Evolutionary conservation across 2,113 vertebrate species (phyloP), one percentile per base, ranked within the genome.

Genomic region (Carollia perspicillata): DNA sequence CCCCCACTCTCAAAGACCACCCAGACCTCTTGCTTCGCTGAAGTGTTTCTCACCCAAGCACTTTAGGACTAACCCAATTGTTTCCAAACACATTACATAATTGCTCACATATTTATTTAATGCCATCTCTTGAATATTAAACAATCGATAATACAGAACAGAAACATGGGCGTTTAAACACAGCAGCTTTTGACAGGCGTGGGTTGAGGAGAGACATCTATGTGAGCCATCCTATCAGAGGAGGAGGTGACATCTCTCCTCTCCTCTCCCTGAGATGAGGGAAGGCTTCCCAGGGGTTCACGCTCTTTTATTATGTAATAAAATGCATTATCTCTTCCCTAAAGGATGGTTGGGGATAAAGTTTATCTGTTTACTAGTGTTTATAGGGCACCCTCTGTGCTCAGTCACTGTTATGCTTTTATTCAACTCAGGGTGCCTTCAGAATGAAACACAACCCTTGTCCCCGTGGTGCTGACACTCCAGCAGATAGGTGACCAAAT

Each of bases 101-200:
- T 96, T 84, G 30, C 49, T 68, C 81, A 28, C 65, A 35, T 92
- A 92, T 93, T 94, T 97, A 84, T 90, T 94, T 94, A 93, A 89
- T 84, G 87, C 65, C 55, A n/a, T 92, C 93, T 97, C 96, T 89
- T 95, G 93, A 97, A 96, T 95, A 97, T 92, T 92, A 96, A 97
- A 81, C 18, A 16, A 63, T 42, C 4, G 6, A 85, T 95, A 80
- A 83, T 87, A 71, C 3, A 7, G 88, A 85, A 69, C 84, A 87
- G 84, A 84, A 90, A 78, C 71, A 78, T 8, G 30, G 30, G 71
- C 9, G 7, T 92, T 77, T 47, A 80, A 85, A 84, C 68, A 84
- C 26, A 60, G 65, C 37, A 94, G 87, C 65, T 95, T 93, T 23
- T 33, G 87, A 80, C 49, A 77, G 84, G 58, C 42, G 1, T 68